Conservation (phyloP, 2,113 vertebrate species). For the Dasyornis broadbenti region DNA sequence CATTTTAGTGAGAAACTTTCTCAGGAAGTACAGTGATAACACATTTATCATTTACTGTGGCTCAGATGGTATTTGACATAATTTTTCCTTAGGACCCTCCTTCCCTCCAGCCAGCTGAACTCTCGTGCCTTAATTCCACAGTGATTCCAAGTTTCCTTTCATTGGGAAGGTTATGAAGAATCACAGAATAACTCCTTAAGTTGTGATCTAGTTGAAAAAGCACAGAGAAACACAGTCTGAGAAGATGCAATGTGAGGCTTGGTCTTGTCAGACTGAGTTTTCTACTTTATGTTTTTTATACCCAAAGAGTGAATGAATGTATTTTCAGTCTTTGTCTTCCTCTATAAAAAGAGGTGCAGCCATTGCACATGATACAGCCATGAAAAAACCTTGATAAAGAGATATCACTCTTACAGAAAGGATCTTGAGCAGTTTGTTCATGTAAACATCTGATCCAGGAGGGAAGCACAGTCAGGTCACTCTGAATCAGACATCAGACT, state of each 20-base stretch:
- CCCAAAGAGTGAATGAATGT: neutral
- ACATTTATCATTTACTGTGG: neutral
- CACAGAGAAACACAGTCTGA: neutral
- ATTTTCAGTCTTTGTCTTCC: neutral
- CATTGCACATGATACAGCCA: neutral
- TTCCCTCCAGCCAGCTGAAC: neutral
- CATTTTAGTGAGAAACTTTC: neutral
- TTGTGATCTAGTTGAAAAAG: neutral
- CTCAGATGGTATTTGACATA: neutral
- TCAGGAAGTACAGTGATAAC: neutral
- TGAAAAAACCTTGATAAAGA: neutral
- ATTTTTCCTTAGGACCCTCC: neutral
- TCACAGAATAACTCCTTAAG: neutral
- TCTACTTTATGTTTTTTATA: neutral
- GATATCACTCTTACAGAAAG: neutral
- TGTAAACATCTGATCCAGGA: neutral
- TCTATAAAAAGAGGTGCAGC: neutral
- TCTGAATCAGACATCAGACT: neutral
- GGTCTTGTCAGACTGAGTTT: neutral
- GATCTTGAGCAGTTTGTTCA: neutral
- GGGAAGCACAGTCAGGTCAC: neutral
- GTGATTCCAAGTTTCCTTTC: neutral
- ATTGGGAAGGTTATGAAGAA: neutral
- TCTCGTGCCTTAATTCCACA: neutral
- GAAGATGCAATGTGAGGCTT: neutral